A percentile compares a stretch with the other conserved stretches of the same genome.
Evolutionary conservation across 2,888 invertebrate species (phyloP).

Genomic region (Nomada ferruginata): DNA sequence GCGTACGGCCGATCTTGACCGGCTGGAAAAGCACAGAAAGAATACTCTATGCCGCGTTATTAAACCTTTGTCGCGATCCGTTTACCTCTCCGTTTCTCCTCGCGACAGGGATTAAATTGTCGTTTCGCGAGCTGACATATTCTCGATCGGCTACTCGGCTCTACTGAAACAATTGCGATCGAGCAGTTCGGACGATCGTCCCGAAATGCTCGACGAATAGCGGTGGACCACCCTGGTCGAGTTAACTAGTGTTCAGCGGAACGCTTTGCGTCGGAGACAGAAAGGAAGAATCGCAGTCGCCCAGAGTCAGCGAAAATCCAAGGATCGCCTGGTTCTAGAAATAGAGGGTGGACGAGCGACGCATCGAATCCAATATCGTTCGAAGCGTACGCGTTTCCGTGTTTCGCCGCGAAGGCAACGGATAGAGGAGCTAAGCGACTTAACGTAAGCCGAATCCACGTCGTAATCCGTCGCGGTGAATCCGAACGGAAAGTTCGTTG

Average conservation of each 20-base stretch:
- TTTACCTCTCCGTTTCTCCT: constrained; percentile 43
- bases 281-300: too few species aligned
- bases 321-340: constrained; percentile 16
- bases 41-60: constrained; percentile 58
- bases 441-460: constrained; percentile 73
- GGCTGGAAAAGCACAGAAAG: constrained; percentile 45
- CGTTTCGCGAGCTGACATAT: neutral
- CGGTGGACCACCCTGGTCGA: too few species aligned
- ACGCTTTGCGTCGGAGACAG: too few species aligned
- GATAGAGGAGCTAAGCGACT: constrained; percentile 71
- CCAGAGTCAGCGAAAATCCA: neutral
- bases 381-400: constrained; percentile 24
- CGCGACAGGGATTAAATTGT: constrained; percentile 48
- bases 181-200: neutral
- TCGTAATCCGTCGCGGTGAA: constrained; percentile 73
- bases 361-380: constrained; percentile 43
- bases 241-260: too few species aligned
- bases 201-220: too few species aligned
- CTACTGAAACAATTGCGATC: neutral
- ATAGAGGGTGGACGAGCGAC: constrained; percentile 12
- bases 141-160: neutral
- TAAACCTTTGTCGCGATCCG: constrained; percentile 63
- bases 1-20: constrained; percentile 38
- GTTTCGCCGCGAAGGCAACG: constrained; percentile 10
- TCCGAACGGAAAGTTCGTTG: constrained; percentile 69